A percentile compares a stretch with the other conserved stretches of the same genome.
Evolutionary conservation across 2,888 invertebrate species (phyloP).

Genomic region (Thecocarcelia acutangulata): DNA sequence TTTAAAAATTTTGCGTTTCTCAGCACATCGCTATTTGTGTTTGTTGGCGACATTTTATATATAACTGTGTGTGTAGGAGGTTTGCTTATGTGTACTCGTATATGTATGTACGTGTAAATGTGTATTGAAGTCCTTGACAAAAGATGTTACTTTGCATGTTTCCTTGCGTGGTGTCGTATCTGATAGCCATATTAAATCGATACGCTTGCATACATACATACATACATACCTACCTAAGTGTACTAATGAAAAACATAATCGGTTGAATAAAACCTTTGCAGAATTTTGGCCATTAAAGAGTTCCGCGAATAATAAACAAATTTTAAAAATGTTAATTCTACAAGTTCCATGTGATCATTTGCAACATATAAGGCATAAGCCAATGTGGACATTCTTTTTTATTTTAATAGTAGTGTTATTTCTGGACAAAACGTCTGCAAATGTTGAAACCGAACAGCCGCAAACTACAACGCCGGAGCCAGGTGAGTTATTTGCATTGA

Average conservation of each 20-base stretch:
- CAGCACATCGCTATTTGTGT: no score
- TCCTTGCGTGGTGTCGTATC: slow-evolving; percentile 18
- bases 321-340: slow-evolving; percentile 60
- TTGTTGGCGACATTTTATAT: background rate
- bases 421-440: slow-evolving; percentile 74
- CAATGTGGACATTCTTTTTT: slow-evolving; percentile 76
- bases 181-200: slow-evolving; percentile 38
- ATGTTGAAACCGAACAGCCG: slow-evolving; percentile 73
- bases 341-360: slow-evolving; percentile 62
- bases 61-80: background rate
- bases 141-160: slow-evolving; percentile 40
- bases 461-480: slow-evolving; percentile 78
- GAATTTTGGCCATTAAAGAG: no score
- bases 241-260: slow-evolving; percentile 1
- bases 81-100: no score
- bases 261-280: no score
- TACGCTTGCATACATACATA: background rate
- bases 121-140: slow-evolving; percentile 41
- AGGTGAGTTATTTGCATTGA: slow-evolving; percentile 73
- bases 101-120: background rate
- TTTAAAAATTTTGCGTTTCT: no score
- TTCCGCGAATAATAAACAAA: background rate
- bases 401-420: slow-evolving; percentile 76
- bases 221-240: background rate
- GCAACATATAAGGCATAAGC: slow-evolving; percentile 77